Percentiles rank a stretch among this genome's conserved stretches.
Evolutionary conservation across 2,113 vertebrate species (phyloP).

Genomic region (Aythya baeri): DNA sequence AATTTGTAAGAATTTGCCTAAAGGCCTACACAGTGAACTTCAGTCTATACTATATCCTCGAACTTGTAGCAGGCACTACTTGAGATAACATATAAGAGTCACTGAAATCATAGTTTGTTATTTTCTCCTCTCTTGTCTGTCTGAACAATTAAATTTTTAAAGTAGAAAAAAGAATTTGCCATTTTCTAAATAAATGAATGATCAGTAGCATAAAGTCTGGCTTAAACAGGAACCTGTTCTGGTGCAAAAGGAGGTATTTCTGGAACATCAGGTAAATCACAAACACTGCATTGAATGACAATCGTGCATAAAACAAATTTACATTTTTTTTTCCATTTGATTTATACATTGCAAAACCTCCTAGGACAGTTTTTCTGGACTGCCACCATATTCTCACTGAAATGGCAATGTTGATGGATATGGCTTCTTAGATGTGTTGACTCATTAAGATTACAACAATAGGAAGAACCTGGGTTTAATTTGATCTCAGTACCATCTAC

Average conservation of each 20-base stretch:
- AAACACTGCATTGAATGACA: neutral
- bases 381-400: neutral
- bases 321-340: neutral
- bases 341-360: neutral
- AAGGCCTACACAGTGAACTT: neutral
- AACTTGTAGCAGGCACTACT: neutral
- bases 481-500: neutral
- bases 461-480: neutral
- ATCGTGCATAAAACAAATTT: neutral
- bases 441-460: neutral
- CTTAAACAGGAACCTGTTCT: neutral
- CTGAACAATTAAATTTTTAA: neutral
- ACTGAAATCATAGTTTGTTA: neutral
- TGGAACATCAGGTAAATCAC: neutral
- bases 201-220: neutral
- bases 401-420: neutral
- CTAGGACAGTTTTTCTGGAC: neutral
- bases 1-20: neutral
- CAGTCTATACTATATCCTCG: neutral
- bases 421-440: neutral
- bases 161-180: neutral
- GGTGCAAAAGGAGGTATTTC: neutral
- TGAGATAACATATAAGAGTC: neutral
- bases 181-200: neutral
- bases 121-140: accelerated